phyloP scores from a whole-genome alignment of 2,113 vertebrate species.

The Hippocampus guttulatus region DNA sequence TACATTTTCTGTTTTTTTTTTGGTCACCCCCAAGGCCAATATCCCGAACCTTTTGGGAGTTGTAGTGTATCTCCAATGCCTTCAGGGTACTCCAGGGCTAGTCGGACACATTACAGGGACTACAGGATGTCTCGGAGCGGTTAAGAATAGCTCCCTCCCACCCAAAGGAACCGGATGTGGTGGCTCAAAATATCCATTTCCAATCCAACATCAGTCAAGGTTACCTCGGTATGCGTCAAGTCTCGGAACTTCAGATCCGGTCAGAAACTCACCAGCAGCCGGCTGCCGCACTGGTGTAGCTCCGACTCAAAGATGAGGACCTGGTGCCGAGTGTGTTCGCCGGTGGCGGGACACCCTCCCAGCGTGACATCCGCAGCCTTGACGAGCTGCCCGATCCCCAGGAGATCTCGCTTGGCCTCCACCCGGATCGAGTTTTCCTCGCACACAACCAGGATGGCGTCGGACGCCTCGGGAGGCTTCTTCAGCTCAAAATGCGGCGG shows the following conservation, averaged over 20 bases:
- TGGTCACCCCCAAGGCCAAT: not conserved
- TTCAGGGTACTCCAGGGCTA: not conserved
- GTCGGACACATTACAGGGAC: too few relatives aligned
- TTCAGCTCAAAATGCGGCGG: slow-evolving; percentile 31
- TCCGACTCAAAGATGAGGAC: slow-evolving; percentile 57
- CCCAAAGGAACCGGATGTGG: too few relatives aligned
- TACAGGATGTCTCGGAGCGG: too few relatives aligned
- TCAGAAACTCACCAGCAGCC: slow-evolving; percentile 42
- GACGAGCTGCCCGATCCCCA: slow-evolving; percentile 46
- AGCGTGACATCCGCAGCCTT: slow-evolving; percentile 38
- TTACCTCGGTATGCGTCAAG: not conserved
- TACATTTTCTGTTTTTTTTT: too few relatives aligned
- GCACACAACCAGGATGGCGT: slow-evolving; percentile 36
- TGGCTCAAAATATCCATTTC: not conserved
- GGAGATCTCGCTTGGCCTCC: slow-evolving; percentile 55
- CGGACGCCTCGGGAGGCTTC: not conserved
- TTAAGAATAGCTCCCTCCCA: too few relatives aligned
- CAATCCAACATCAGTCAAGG: not conserved
- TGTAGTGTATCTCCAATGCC: not conserved
- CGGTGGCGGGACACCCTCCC: slow-evolving; percentile 45
- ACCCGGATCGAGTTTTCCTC: slow-evolving; percentile 38
- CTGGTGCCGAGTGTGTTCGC: slow-evolving; percentile 10
- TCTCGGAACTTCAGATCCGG: not conserved
- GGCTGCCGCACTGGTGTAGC: slow-evolving; percentile 56
- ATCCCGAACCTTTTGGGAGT: not conserved